phyloP scores from a whole-genome alignment of 92 coral and sea anemone species.

The Porites lobata region DNA sequence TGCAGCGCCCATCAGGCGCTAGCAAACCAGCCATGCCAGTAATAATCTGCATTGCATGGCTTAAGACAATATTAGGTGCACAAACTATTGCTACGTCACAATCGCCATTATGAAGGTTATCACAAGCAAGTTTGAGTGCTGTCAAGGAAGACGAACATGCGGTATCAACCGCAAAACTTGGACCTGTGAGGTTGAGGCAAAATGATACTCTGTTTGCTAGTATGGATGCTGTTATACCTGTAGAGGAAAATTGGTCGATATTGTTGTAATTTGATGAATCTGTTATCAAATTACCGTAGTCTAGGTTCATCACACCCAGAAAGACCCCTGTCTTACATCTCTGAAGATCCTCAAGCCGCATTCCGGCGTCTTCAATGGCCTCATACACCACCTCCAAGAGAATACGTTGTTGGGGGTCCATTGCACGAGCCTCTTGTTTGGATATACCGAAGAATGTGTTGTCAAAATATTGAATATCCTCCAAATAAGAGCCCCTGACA shows the following conservation, averaged over 20 bases:
- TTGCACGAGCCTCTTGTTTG: conserved; percentile 74
- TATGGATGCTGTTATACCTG: conserved; percentile 77
- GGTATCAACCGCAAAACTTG: conserved; percentile 87
- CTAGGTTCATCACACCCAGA: conserved; percentile 86
- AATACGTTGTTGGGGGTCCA: conserved; percentile 90
- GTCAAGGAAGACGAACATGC: conserved; percentile 92
- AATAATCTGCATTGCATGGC: conserved; percentile 60
- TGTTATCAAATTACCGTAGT: conserved; percentile 53
- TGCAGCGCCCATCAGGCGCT: conserved; percentile 92
- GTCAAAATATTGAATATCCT: conserved; percentile 74
- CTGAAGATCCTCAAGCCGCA: conserved; percentile 82
- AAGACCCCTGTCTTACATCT: conserved; percentile 85
- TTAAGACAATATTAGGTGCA: conserved; percentile 77
- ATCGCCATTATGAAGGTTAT: conserved; percentile 62
- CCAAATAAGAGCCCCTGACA: conserved; percentile 76
- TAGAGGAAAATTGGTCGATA: conserved; percentile 84
- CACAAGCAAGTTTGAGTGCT: conserved; percentile 83
- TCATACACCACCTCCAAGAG: conserved; percentile 86
- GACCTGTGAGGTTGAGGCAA: conserved; percentile 84
- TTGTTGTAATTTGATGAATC: conserved; percentile 43
- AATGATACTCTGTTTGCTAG: conserved; percentile 86
- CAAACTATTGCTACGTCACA: conserved; percentile 92
- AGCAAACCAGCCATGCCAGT: conserved; percentile 83
- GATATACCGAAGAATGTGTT: conserved; percentile 82
- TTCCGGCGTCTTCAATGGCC: conserved; percentile 92